Conservation (phyloP, 2,113 vertebrate species). For the Globicephala melas region DNA sequence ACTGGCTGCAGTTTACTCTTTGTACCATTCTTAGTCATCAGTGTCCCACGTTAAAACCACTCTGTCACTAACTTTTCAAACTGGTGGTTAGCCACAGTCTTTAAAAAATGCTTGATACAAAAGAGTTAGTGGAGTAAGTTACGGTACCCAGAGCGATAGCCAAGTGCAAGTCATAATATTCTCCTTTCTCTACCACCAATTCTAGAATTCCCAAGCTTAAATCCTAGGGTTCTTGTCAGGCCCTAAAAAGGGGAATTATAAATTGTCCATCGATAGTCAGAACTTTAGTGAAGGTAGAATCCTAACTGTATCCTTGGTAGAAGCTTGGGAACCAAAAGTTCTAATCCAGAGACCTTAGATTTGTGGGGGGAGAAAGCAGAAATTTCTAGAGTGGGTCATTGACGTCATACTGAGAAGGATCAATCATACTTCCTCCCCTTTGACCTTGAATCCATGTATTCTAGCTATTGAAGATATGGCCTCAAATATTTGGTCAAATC, state of each 20-base stretch:
- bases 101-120: neutral
- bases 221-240: neutral
- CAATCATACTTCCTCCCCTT: neutral
- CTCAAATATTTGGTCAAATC: neutral
- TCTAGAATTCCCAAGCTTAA: neutral
- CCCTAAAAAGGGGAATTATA: neutral
- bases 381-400: neutral
- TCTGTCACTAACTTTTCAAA: neutral
- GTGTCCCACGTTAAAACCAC: neutral
- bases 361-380: neutral
- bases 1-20: neutral
- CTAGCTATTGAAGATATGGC: neutral
- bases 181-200: neutral
- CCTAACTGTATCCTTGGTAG: neutral
- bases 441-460: neutral
- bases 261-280: neutral
- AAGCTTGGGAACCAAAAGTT: neutral
- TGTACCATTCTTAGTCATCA: neutral
- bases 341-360: neutral
- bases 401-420: neutral
- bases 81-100: neutral
- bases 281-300: neutral
- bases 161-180: neutral
- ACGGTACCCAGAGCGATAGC: neutral
- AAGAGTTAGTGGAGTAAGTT: neutral